Conservation (phyloP, 1,140 invertebrate species). For the Bombus pyrosoma region DNA sequence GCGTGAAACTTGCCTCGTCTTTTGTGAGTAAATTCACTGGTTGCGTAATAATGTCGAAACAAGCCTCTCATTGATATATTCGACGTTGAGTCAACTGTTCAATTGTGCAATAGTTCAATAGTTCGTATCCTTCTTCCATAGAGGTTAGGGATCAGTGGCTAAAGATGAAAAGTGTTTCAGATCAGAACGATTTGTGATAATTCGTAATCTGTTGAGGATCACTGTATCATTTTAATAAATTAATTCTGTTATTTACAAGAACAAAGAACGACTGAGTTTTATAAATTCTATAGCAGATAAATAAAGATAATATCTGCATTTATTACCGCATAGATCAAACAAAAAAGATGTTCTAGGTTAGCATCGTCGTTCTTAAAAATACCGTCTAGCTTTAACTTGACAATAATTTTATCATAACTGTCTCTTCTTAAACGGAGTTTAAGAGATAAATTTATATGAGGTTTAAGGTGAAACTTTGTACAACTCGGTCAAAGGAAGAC, state of each 20-base stretch:
- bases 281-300: neutral
- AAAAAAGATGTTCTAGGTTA: neutral
- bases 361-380: neutral
- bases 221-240: neutral
- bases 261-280: no score
- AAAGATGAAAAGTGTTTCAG: neutral
- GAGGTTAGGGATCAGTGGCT: neutral
- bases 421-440: neutral
- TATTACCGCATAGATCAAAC: neutral
- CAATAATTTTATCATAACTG: neutral
- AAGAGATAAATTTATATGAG: neutral
- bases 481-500: neutral
- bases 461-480: neutral
- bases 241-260: neutral
- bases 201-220: neutral
- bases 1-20: constrained; percentile 31
- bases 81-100: no score
- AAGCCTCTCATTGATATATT: no score
- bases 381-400: neutral
- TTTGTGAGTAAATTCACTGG: neutral
- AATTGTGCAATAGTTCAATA: neutral
- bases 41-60: neutral
- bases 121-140: neutral
- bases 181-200: neutral
- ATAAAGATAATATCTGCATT: neutral